Percentiles rank a stretch among this genome's conserved stretches.
phyloP scores from a whole-genome alignment of 2,888 invertebrate species.

The Eupithecia insigniata region DNA sequence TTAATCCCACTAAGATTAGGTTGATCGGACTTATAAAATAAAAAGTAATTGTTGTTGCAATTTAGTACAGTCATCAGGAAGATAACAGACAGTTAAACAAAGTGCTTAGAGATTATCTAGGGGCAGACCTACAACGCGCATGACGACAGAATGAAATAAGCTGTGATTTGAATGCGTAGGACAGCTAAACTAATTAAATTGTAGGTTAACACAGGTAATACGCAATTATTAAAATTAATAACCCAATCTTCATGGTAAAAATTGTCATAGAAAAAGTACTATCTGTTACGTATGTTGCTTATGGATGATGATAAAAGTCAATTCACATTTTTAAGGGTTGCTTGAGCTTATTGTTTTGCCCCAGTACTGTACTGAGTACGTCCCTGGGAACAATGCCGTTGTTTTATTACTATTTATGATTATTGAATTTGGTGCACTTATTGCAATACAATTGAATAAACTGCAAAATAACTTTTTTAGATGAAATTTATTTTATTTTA shows the following conservation, averaged over 20 bases:
- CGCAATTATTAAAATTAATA: not conserved
- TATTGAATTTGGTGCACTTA: slow-evolving; percentile 39
- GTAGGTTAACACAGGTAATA: not conserved
- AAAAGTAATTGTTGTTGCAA: slow-evolving; percentile 1
- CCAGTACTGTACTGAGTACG: slow-evolving; percentile 9
- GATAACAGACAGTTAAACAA: not conserved
- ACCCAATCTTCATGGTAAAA: not conserved
- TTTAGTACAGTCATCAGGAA: not conserved
- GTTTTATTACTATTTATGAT: slow-evolving; percentile 47
- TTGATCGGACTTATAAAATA: not conserved
- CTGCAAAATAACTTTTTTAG: slow-evolving; percentile 9
- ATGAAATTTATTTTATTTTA: slow-evolving; percentile 7
- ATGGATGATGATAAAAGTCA: not conserved
- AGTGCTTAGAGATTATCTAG: not conserved
- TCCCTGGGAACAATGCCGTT: slow-evolving; percentile 41
- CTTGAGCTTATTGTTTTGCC: not conserved
- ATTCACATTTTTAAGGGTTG: not conserved
- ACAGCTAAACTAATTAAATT: not conserved
- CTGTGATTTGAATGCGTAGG: not conserved
- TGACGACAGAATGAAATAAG: not conserved
- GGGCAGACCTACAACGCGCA: not conserved
- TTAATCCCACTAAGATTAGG: not conserved
- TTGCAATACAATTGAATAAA: slow-evolving; percentile 17
- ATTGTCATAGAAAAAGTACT: too few relatives aligned
- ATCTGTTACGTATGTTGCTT: too few relatives aligned